Evolutionary conservation across 2,888 invertebrate species (phyloP), one percentile per base, ranked within the genome.

Genomic region (Palloptera scutellata): DNA sequence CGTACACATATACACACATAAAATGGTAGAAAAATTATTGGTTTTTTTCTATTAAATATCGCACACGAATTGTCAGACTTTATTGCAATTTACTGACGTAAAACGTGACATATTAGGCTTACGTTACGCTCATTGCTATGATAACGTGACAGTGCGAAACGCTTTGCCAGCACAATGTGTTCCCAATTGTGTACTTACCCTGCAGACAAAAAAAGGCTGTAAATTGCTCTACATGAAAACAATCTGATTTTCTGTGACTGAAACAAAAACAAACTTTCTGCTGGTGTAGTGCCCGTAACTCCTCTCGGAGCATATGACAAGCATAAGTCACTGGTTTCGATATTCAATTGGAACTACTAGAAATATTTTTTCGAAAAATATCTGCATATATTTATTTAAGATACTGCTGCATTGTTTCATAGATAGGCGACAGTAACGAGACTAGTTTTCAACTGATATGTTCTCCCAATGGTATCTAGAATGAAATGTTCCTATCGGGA

Each of bases 51-150:
- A 77, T 76, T 76, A 75, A 74, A 75, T 72, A 70, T 72, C 69
- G 72, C 75, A 76, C 75, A 74, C 74, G 76, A 77, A 77, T 74
- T 77, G 76, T 74, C 74, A 73, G 73, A 73, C 77, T 75, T 79
- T 77, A 79, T 79, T 80, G 78, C 79, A 80, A 80, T 79, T 79
- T 79, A 79, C 80, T 75, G 75, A 77, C 76, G 73, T 71, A 73
- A 72, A 75, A 79, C 79, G 79, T 79, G 79, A 79, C 78, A 78
- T 77, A 79, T 78, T 79, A 80, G 77, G 70, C 72, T 71, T 74
- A 78, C 78, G 75, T 78, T 74, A 60, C 54, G 8, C 72, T 68
- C 75, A 69, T 74, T 73, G 70, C 41, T 40, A 13, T 45, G 51
- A 51, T 58, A 73, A 76, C 74, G 76, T 74, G 71, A 68, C 71